These are phyloP conservation scores for Heteropelma amictum DNA, from an alignment of 2,888 invertebrate species.

Conservation along the genomic window DNA sequence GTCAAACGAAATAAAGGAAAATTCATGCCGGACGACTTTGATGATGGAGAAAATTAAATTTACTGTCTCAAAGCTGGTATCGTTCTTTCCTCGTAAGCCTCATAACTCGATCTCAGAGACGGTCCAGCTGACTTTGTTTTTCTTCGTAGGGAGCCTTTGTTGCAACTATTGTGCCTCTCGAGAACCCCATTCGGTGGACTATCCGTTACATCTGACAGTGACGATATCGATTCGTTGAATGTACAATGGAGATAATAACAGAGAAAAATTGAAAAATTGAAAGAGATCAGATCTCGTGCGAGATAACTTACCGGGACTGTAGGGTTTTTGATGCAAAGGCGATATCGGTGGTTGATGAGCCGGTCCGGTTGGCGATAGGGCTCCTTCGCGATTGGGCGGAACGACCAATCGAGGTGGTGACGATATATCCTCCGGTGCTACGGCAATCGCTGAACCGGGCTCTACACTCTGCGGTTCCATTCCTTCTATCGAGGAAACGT, in stretches of 20 bases:
- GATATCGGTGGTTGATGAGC: constrained; percentile 79
- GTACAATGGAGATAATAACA: neutral
- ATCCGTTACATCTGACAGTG: constrained; percentile 69
- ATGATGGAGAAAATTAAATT: constrained; percentile 73
- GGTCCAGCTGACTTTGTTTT: constrained; percentile 79
- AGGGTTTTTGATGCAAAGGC: constrained; percentile 79
- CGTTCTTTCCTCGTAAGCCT: constrained; percentile 92
- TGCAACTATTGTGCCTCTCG: constrained; percentile 71
- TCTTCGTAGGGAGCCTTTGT: constrained; percentile 81
- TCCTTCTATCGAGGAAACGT: constrained; percentile 68
- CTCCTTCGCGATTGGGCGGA: constrained; percentile 75
- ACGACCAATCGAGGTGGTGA: constrained; percentile 71
- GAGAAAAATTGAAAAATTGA: neutral
- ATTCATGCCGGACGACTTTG: neutral
- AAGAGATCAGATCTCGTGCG: neutral
- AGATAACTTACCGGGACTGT: constrained; percentile 77
- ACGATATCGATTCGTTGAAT: neutral
- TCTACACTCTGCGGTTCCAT: constrained; percentile 67
- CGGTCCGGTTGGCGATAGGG: constrained; percentile 77
- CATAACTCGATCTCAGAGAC: constrained; percentile 83
- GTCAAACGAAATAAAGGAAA: neutral
- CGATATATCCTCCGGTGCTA: constrained; percentile 67
- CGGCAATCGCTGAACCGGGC: constrained; percentile 56
- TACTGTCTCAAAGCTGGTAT: constrained; percentile 92
- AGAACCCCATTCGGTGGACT: constrained; percentile 79